Conservation (phyloP, 2,797 vertebrate species). For the Lepus oiostolus region DNA sequence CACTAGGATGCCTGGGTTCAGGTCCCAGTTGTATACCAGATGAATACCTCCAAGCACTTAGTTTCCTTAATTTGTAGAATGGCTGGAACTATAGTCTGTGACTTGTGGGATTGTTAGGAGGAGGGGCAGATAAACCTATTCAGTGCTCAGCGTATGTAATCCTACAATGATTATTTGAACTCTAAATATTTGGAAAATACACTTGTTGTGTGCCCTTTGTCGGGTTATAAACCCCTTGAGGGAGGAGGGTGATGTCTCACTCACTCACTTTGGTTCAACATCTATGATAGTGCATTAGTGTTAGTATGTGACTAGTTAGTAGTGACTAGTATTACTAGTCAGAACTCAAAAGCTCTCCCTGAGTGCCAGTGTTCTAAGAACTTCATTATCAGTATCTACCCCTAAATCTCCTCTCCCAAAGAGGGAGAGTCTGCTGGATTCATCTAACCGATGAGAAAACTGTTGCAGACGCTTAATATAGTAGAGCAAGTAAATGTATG, state of each 20-base stretch:
- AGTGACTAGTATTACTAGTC: not conserved
- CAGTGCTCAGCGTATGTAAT: conserved; percentile 45
- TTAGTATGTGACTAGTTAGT: not conserved
- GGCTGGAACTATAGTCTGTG: conserved; percentile 4
- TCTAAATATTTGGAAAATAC: conserved; percentile 26
- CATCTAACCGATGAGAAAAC: conserved; percentile 26
- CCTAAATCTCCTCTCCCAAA: not conserved
- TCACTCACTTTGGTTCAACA: not conserved
- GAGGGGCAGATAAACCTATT: conserved; percentile 27
- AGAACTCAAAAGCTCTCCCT: not conserved
- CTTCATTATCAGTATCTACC: not conserved
- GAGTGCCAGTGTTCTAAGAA: not conserved
- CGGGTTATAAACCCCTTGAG: not conserved
- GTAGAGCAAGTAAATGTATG: not conserved
- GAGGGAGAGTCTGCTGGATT: not conserved
- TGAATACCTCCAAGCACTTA: conserved; percentile 14
- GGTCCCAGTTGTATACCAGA: not conserved
- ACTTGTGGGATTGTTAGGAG: not conserved
- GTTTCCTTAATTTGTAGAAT: conserved; percentile 58
- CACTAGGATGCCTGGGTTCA: not conserved
- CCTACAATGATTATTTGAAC: conserved; percentile 15
- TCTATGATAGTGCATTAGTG: not conserved
- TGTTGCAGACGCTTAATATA: not conserved
- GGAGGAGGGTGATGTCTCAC: not conserved
- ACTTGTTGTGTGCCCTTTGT: not conserved